A percentile compares a stretch with the other conserved stretches of the same genome.
These are phyloP conservation scores for Parauchenoglanis ngamensis DNA, from an alignment of 2,797 vertebrate genomes.

Conservation along the genomic window DNA sequence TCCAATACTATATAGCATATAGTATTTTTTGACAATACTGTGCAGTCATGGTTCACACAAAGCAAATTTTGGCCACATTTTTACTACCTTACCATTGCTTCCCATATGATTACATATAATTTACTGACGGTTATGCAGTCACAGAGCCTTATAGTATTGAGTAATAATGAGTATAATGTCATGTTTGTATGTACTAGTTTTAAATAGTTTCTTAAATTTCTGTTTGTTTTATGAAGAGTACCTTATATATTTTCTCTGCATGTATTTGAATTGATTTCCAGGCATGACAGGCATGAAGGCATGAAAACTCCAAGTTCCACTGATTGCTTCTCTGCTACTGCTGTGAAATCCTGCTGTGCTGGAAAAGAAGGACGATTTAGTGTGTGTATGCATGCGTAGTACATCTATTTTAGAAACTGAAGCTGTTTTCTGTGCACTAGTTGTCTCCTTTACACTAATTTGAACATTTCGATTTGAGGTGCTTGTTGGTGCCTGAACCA, in stretches of 20 bases:
- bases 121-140: background rate
- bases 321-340: conserved; percentile 51
- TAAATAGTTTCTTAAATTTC: conserved; percentile 21
- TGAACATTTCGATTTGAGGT: background rate
- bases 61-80: background rate
- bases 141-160: conserved; percentile 5
- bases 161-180: background rate
- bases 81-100: background rate
- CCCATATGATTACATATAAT: background rate
- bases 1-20: background rate
- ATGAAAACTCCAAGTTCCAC: conserved; percentile 38
- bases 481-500: background rate
- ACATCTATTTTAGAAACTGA: conserved; percentile 40
- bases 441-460: conserved; percentile 19
- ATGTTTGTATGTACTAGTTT: background rate
- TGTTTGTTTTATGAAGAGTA: background rate
- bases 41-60: background rate
- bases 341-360: conserved; percentile 52
- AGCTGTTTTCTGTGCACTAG: conserved; percentile 30
- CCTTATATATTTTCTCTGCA: conserved; percentile 12
- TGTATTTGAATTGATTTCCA: conserved; percentile 41
- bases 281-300: conserved; percentile 22
- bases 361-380: conserved; percentile 38
- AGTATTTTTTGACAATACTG: background rate
- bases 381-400: conserved; percentile 15